Evolutionary conservation across 2,113 vertebrate species (phyloP), one percentile per base, ranked within the genome.

Genomic region (Colius striatus): DNA sequence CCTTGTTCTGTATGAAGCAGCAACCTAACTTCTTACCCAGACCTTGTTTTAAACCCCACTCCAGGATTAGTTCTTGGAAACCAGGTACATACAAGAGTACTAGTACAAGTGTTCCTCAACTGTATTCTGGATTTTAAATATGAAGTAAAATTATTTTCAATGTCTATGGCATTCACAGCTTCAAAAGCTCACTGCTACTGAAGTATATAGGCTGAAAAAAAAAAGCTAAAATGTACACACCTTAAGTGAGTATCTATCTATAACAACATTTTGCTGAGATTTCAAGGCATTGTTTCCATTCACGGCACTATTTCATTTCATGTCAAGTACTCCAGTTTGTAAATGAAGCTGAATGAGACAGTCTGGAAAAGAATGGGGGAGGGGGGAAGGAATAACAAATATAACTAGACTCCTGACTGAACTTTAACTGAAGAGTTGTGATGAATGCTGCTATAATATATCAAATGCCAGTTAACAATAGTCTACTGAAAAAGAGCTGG

Each of bases 381-480:
- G 1, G 12, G 11, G 62, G 4, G 1, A 11, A 86, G 89, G n/a
- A 85, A 70, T 4, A 50, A 17, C 29, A 76, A 48, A 76, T 61
- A 27, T 25, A 70, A 62, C 38, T 21, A 38, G 34, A 48, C 27
- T 91, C 63, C 54, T 74, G 55, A 85, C 25, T 80, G 63, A 83
- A 26, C 23, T 47, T 94, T 41, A 47, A 94, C 77, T 94, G 76
- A 93, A 89, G 80, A 75, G 84, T 26, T 78, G 53, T 54, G 89
- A 62, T 84, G 89, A 95, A 73, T 50, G 66, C 71, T 79, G 87
- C 43, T 80, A 14, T 61, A 95, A 93, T 83, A 93, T 63, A 88
- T 84, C 84, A 96, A 94, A 90, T 65, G 66, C 63, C 81, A 91
- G 88, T 78, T 93, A 92, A 95, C 91, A 94, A 96, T 63, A 60